Conservation (phyloP, 1,140 invertebrate species). For the Brachionus koreanus region DNA sequence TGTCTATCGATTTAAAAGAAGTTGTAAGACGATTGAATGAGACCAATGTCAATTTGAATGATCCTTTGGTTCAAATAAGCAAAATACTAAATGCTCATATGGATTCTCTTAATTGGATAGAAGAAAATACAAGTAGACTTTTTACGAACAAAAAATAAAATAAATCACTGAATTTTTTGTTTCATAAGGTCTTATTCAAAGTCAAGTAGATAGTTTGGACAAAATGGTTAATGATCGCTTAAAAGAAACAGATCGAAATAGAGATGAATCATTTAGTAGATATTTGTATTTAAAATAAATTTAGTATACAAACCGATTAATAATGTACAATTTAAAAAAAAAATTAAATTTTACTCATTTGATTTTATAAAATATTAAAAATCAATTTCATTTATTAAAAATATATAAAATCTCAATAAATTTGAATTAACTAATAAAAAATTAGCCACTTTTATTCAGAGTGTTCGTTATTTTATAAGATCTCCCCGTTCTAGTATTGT, state of each 20-base stretch:
- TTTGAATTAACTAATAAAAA: too few relatives aligned
- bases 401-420: too few relatives aligned
- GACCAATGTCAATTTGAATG: constrained; percentile 40
- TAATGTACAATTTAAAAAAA: neutral
- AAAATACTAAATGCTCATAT: constrained; percentile 45
- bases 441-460: too few relatives aligned
- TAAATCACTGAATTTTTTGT: neutral
- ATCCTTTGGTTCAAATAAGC: constrained; percentile 43
- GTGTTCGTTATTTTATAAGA: too few relatives aligned
- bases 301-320: neutral
- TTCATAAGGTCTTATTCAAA: constrained; percentile 20
- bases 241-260: constrained; percentile 17
- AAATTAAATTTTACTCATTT: neutral
- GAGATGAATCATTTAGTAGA: constrained; percentile 27
- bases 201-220: neutral
- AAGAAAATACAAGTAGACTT: constrained; percentile 63
- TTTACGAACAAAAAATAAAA: neutral
- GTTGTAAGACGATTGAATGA: constrained; percentile 40
- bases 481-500: too few relatives aligned
- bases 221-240: constrained; percentile 29
- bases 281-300: constrained; percentile 39
- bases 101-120: constrained; percentile 45
- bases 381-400: too few relatives aligned
- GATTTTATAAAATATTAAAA: neutral
- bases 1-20: constrained; percentile 31